A percentile compares a stretch with the other conserved stretches of the same genome.
Evolutionary conservation across 2,888 invertebrate genomes (phyloP).

Genomic region (Nephrotoma guestfalica): DNA sequence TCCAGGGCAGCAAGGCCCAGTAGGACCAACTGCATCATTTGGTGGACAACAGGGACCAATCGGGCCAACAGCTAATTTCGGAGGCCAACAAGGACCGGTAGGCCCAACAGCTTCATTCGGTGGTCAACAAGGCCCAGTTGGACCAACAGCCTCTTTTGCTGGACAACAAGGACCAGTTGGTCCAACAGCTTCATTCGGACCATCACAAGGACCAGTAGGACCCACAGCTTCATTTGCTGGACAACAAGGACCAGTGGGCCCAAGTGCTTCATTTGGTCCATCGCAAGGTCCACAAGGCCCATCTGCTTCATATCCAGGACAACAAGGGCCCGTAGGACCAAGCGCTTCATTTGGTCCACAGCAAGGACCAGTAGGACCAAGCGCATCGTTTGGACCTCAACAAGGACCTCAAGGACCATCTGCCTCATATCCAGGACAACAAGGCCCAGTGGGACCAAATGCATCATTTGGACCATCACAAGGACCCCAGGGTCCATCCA

Average conservation of each 20-base stretch:
- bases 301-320: background rate
- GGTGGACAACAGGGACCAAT: slow-evolving; percentile 21
- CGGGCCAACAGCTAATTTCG: slow-evolving; percentile 12
- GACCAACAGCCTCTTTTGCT: slow-evolving; percentile 5
- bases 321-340: slow-evolving; percentile 12
- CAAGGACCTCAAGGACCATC: slow-evolving; percentile 19
- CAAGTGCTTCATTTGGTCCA: background rate
- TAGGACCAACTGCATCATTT: slow-evolving; percentile 18
- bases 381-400: slow-evolving; percentile 20
- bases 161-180: slow-evolving; percentile 15
- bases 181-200: slow-evolving; percentile 6
- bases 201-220: slow-evolving; percentile 15
- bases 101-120: slow-evolving; percentile 9
- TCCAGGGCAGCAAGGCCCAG: slow-evolving; percentile 10
- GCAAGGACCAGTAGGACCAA: slow-evolving; percentile 10
- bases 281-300: slow-evolving; percentile 5
- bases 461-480: slow-evolving; percentile 19
- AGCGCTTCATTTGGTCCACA: slow-evolving; percentile 10
- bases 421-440: slow-evolving; percentile 16
- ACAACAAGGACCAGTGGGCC: slow-evolving; percentile 16
- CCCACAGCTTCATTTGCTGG: slow-evolving; percentile 20
- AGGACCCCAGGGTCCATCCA: slow-evolving; percentile 15
- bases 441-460: slow-evolving; percentile 16
- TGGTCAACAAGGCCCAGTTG: slow-evolving; percentile 11
- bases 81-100: slow-evolving; percentile 7